Evolutionary conservation across 2,797 vertebrate genomes (phyloP).

Genomic region (Girardinus metallicus): DNA sequence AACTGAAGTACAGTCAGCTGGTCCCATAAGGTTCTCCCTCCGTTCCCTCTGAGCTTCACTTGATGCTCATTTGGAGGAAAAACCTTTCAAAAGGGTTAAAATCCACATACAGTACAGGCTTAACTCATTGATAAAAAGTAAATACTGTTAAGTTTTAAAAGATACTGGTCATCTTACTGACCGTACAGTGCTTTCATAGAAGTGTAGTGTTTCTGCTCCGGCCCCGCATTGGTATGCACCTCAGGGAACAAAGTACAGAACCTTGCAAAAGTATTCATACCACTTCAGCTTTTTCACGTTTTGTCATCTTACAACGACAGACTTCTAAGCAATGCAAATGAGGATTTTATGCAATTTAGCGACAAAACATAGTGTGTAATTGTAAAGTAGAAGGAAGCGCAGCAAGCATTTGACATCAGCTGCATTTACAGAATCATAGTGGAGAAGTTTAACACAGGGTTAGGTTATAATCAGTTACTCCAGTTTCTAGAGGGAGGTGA

Average conservation of each 20-base stretch:
- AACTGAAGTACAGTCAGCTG: constrained; percentile 41
- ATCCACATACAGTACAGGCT: constrained; percentile 32
- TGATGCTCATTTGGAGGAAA: constrained; percentile 26
- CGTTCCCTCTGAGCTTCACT: constrained; percentile 33
- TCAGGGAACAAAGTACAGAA: constrained; percentile 22
- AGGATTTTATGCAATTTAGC: too few species aligned
- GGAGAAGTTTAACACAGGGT: too few species aligned
- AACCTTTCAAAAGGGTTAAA: constrained; percentile 34
- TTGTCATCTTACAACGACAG: not conserved
- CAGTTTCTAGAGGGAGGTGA: too few species aligned
- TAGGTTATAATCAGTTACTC: too few species aligned
- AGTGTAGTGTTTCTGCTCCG: constrained; percentile 19
- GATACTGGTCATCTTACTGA: constrained; percentile 32
- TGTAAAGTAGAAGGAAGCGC: too few species aligned
- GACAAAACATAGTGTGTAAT: not conserved
- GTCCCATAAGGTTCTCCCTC: constrained; percentile 61
- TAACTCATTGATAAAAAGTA: constrained; percentile 35
- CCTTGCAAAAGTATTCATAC: not conserved
- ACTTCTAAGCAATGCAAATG: not conserved
- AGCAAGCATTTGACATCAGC: too few species aligned
- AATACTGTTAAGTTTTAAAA: constrained; percentile 41
- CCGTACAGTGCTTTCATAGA: constrained; percentile 35
- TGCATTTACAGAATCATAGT: too few species aligned
- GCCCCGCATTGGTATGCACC: constrained; percentile 28
- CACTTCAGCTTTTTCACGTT: not conserved